Evolutionary conservation across 1,140 invertebrate species (phyloP).

Genomic region (Drosophila orosa): DNA sequence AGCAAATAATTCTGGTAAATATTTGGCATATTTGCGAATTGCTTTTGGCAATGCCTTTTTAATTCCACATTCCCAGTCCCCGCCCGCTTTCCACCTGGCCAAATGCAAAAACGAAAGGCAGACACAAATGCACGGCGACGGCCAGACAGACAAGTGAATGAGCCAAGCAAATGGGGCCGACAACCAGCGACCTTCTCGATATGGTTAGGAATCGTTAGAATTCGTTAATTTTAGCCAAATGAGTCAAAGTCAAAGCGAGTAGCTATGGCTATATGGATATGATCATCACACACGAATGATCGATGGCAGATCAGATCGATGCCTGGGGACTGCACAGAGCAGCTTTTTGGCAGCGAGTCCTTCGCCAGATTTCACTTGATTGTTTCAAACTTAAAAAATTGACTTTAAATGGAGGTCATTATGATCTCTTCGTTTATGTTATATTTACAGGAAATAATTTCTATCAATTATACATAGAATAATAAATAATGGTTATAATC

Average conservation of each 20-base stretch:
- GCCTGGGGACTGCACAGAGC: constrained; percentile 9
- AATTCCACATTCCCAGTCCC: constrained; percentile 24
- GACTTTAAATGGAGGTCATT: neutral
- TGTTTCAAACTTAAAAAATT: no score
- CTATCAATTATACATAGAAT: neutral
- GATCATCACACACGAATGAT: constrained; percentile 17
- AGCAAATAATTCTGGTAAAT: constrained; percentile 69
- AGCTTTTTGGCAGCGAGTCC: constrained; percentile 40
- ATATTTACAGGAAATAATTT: neutral
- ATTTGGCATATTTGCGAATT: constrained; percentile 72
- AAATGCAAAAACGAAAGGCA: constrained; percentile 57
- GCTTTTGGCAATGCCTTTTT: constrained; percentile 71
- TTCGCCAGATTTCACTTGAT: constrained; percentile 46
- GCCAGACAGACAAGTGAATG: constrained; percentile 60
- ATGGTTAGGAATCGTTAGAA: constrained; percentile 73
- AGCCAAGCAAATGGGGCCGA: constrained; percentile 68
- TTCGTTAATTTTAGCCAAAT: constrained; percentile 75
- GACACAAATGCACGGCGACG: constrained; percentile 67
- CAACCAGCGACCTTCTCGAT: constrained; percentile 73
- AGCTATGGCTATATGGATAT: constrained; percentile 18
- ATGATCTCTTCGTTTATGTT: neutral
- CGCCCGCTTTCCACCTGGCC: constrained; percentile 1
- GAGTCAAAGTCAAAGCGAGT: constrained; percentile 64
- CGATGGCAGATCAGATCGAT: constrained; percentile 38
- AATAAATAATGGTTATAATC: neutral